phyloP scores from a whole-genome alignment of 2,113 vertebrate species.

The Haemorhous mexicanus region DNA sequence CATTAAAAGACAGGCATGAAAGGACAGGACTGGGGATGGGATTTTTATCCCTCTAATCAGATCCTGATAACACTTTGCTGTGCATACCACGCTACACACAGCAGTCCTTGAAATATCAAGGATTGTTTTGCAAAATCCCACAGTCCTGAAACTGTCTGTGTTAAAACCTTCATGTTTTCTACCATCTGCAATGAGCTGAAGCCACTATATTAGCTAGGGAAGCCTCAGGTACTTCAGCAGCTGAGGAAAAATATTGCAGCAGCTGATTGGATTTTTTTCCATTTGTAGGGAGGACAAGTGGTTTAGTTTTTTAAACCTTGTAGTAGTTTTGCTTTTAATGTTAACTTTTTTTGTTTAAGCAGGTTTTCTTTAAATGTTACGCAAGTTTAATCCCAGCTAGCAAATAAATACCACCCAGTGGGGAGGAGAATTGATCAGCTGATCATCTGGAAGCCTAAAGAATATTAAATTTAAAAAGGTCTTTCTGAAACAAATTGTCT shows the following conservation, averaged over 20 bases:
- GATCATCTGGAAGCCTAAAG: not conserved
- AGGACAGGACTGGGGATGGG: not conserved
- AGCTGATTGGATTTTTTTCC: not conserved
- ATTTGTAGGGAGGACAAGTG: not conserved
- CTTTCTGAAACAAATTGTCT: not conserved
- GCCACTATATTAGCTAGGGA: not conserved
- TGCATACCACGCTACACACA: not conserved
- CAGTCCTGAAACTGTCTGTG: not conserved
- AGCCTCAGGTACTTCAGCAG: not conserved
- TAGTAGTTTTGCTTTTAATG: not conserved
- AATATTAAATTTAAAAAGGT: not conserved
- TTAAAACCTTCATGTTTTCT: not conserved
- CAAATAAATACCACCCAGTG: not conserved
- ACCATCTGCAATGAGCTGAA: not conserved
- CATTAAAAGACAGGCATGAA: not conserved
- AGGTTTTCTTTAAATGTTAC: not conserved
- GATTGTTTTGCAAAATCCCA: not conserved
- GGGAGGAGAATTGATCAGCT: not conserved
- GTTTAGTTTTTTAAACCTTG: not conserved
- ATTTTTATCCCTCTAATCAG: not conserved
- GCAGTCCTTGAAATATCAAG: not conserved
- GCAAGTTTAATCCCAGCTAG: not conserved
- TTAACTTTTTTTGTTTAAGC: not conserved
- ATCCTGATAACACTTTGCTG: not conserved
- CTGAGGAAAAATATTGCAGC: not conserved